A percentile compares a stretch with the other conserved stretches of the same genome.
phyloP scores from a whole-genome alignment of 2,797 vertebrate species.

The Morus bassanus region DNA sequence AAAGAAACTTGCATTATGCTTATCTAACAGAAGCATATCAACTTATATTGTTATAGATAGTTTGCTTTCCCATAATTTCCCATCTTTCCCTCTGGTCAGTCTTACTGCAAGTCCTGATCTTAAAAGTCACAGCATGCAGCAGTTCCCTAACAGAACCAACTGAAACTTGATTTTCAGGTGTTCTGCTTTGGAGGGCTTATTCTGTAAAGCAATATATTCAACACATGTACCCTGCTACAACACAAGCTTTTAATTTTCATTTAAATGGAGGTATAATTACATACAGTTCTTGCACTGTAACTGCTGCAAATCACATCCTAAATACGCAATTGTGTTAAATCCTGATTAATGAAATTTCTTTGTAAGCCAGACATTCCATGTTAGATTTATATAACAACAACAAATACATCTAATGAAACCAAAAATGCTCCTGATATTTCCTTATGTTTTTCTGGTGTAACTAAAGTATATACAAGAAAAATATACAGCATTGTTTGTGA shows the following conservation, averaged over 20 bases:
- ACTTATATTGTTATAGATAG: conserved; percentile 25
- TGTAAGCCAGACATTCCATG: conserved; percentile 48
- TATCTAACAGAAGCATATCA: conserved; percentile 39
- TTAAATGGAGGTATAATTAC: conserved; percentile 65
- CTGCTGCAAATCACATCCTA: conserved; percentile 60
- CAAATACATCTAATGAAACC: conserved; percentile 58
- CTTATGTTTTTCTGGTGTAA: conserved; percentile 10
- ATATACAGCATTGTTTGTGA: conserved; percentile 71
- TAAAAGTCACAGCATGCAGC: background rate
- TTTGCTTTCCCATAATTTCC: conserved; percentile 20
- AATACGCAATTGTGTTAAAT: conserved; percentile 64
- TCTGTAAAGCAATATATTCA: conserved; percentile 28
- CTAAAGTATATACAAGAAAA: conserved; percentile 50
- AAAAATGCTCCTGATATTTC: conserved; percentile 47
- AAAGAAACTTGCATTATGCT: conserved; percentile 35
- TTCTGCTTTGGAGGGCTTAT: conserved; percentile 9
- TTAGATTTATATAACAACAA: conserved; percentile 42
- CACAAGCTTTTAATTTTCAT: conserved; percentile 58
- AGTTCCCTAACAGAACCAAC: background rate
- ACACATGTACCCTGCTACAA: background rate
- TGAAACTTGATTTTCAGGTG: conserved; percentile 13
- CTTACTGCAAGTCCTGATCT: background rate
- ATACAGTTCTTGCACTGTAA: conserved; percentile 50
- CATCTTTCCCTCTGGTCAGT: conserved; percentile 35
- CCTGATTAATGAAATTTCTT: conserved; percentile 68